Conservation (phyloP, 2,888 invertebrate species). For the Lepidonotus clava region DNA sequence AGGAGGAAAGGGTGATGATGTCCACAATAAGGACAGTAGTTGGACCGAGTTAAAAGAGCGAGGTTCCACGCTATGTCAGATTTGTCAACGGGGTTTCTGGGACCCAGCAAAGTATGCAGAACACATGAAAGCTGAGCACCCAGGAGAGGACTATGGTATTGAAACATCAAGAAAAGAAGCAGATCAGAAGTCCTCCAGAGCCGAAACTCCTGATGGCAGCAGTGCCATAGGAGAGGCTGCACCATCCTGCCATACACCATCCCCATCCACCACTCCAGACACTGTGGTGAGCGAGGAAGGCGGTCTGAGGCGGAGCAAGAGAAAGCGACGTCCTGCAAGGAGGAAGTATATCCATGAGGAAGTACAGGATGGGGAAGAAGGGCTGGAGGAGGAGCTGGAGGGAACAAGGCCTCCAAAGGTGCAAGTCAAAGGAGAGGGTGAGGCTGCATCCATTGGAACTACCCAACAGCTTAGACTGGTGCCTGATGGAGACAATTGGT, state of each 20-base stretch:
- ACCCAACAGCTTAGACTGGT: too few species aligned
- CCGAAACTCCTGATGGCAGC: too few species aligned
- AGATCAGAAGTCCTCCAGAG: too few species aligned
- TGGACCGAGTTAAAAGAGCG: too few species aligned
- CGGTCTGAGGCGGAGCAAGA: conserved; percentile 5
- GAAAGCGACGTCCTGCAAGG: conserved; percentile 3
- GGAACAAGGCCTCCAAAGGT: not conserved
- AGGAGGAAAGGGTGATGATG: not conserved
- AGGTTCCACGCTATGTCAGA: not conserved
- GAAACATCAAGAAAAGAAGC: not conserved
- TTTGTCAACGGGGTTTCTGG: conserved; percentile 25
- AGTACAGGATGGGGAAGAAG: not conserved
- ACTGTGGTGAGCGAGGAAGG: not conserved
- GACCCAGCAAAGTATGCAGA: not conserved
- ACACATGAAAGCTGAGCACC: conserved; percentile 21
- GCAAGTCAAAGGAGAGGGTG: not conserved
- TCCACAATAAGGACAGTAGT: too few species aligned
- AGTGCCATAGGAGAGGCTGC: too few species aligned
- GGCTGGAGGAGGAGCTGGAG: not conserved
- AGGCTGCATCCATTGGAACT: too few species aligned
- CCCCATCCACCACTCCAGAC: not conserved
- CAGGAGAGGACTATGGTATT: not conserved
- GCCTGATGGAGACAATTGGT: not conserved
- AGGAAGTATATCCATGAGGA: conserved; percentile 23
- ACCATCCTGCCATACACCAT: not conserved